Evolutionary conservation across 2,797 vertebrate species (phyloP).

Genomic region (Nannoperca obscura): DNA sequence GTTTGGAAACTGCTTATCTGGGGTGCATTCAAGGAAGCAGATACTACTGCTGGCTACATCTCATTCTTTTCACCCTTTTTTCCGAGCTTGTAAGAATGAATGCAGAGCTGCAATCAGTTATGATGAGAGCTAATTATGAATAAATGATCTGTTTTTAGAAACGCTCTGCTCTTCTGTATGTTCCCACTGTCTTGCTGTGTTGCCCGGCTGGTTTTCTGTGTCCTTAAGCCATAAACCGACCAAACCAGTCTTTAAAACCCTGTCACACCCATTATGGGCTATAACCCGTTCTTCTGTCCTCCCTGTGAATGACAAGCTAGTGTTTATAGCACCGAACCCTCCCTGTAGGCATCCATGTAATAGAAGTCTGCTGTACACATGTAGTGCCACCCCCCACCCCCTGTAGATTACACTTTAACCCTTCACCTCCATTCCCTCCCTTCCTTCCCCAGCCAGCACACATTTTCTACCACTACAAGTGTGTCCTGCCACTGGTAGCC

Average conservation of each 20-base stretch:
- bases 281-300: slow-evolving; percentile 66
- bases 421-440: slow-evolving; percentile 59
- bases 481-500: slow-evolving; percentile 30
- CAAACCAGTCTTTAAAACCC: slow-evolving; percentile 78
- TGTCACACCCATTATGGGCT: slow-evolving; percentile 65
- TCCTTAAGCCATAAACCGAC: slow-evolving; percentile 65
- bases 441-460: slow-evolving; percentile 9
- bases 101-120: slow-evolving; percentile 33
- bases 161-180: slow-evolving; percentile 31
- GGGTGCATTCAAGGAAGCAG: slow-evolving; percentile 31
- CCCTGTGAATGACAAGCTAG: slow-evolving; percentile 63
- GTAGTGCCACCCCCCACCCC: background rate
- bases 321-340: slow-evolving; percentile 66
- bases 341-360: slow-evolving; percentile 50
- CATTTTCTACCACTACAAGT: slow-evolving; percentile 23
- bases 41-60: background rate
- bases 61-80: background rate
- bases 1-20: slow-evolving; percentile 24
- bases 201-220: slow-evolving; percentile 60
- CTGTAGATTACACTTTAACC: slow-evolving; percentile 47
- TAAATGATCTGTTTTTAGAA: slow-evolving; percentile 37
- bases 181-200: slow-evolving; percentile 37
- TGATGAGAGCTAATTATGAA: slow-evolving; percentile 43
- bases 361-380: slow-evolving; percentile 47
- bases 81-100: slow-evolving; percentile 6